These are phyloP conservation scores for Cybosia mesomella DNA, from an alignment of 2,888 invertebrate species.

Conservation along the genomic window DNA sequence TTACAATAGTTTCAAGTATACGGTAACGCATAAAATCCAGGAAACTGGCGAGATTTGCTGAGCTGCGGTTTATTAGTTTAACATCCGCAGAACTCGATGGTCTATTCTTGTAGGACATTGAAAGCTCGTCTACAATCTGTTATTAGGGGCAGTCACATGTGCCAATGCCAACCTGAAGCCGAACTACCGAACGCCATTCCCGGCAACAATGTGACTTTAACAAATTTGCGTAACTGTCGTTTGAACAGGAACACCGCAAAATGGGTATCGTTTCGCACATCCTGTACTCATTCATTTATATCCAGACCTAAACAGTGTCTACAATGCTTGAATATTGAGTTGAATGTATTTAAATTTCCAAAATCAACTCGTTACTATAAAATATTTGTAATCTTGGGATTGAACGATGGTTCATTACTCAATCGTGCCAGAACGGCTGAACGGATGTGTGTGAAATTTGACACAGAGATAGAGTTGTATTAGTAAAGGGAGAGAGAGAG, in stretches of 20 bases:
- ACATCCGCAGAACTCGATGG: slow-evolving; percentile 65
- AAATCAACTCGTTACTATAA: neutral
- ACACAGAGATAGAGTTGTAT: too few relatives aligned
- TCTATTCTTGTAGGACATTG: slow-evolving; percentile 59
- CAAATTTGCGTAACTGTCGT: slow-evolving; percentile 50
- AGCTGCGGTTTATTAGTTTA: slow-evolving; percentile 49
- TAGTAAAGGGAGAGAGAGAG: too few relatives aligned
- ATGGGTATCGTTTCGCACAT: slow-evolving; percentile 35
- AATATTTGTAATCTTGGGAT: neutral
- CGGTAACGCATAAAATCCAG: slow-evolving; percentile 17
- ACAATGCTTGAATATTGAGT: neutral
- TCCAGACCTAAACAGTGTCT: slow-evolving; percentile 7
- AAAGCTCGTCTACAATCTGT: slow-evolving; percentile 44
- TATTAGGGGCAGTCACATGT: slow-evolving; percentile 44
- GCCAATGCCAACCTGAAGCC: slow-evolving; percentile 35
- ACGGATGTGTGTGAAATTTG: too few relatives aligned
- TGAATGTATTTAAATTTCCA: neutral
- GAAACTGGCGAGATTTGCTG: slow-evolving; percentile 37
- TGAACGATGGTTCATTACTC: neutral
- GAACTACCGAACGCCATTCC: slow-evolving; percentile 68
- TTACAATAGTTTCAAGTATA: slow-evolving; percentile 7
- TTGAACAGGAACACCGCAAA: slow-evolving; percentile 41
- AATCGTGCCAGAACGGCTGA: neutral
- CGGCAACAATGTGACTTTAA: slow-evolving; percentile 52
- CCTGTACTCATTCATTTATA: slow-evolving; percentile 39